Evolutionary conservation across 2,888 invertebrate species (phyloP).

Genomic region (Macaria liturata): DNA sequence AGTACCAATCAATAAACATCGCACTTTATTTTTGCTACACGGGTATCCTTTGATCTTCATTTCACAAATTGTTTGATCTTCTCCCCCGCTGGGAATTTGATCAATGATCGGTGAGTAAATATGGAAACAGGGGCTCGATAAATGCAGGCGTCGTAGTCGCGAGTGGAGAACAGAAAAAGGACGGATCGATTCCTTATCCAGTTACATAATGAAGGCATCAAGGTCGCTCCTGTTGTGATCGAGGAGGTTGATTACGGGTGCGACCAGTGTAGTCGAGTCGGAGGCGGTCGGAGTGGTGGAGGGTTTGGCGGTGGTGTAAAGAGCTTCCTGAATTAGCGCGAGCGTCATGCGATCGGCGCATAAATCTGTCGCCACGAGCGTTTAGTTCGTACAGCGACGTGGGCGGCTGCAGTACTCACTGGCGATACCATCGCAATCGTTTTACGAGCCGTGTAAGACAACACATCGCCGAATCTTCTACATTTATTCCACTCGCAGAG

Average conservation of each 20-base stretch:
- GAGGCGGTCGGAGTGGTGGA: slow-evolving; percentile 36
- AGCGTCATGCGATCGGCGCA: slow-evolving; percentile 64
- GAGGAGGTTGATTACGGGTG: slow-evolving; percentile 11
- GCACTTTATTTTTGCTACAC: slow-evolving; percentile 24
- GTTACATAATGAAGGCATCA: slow-evolving; percentile 25
- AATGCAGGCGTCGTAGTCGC: slow-evolving; percentile 11
- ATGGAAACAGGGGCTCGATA: slow-evolving; percentile 8
- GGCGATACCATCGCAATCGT: slow-evolving; percentile 45
- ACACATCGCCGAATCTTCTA: slow-evolving; percentile 11
- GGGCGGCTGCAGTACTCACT: slow-evolving; percentile 46
- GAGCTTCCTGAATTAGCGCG: slow-evolving; percentile 61
- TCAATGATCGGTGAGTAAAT: slow-evolving; percentile 18
- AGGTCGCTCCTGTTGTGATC: slow-evolving; percentile 15
- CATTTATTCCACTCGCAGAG: slow-evolving; percentile 12
- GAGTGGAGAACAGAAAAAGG: slow-evolving; percentile 8
- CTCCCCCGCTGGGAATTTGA: slow-evolving; percentile 8
- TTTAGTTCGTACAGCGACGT: slow-evolving; percentile 42
- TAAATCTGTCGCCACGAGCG: slow-evolving; percentile 65
- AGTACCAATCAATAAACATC: slow-evolving; percentile 23
- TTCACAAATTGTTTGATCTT: slow-evolving; percentile 25
- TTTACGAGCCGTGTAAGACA: slow-evolving; percentile 32
- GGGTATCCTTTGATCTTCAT: slow-evolving; percentile 24
- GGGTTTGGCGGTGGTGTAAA: slow-evolving; percentile 47
- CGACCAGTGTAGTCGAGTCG: slow-evolving; percentile 3
- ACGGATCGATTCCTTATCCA: slow-evolving; percentile 24